Evolutionary conservation across 2,797 vertebrate genomes (phyloP), one percentile per base, ranked within the genome.

Genomic region (Spheniscus humboldti): DNA sequence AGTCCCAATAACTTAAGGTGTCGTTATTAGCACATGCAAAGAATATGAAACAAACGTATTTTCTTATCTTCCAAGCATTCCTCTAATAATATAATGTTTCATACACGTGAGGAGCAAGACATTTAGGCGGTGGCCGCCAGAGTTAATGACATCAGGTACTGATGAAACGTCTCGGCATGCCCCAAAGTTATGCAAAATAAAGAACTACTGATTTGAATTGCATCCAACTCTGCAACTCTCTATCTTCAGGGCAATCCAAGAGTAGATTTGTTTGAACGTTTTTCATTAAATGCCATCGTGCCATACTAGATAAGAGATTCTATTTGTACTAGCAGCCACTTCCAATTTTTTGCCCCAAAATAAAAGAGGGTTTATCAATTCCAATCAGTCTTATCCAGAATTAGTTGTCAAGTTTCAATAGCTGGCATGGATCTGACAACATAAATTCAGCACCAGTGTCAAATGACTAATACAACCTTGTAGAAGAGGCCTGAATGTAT

Each of bases 341-440:
- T 98, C 96, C 97, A 97, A 98, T 97, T 97, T 95, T 95, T 90
- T 74, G 3, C 94, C 96, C 90, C 76, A 94, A 98, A 97, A 97
- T 96, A 98, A 98, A 97, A 83, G 96, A 96, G 81, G 92, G 97
- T 97, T 98, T 98, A 98, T 98, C 97, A 97, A 98, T 98, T 98
- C 97, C 91, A 97, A 98, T 98, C 98, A 96, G 96, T 97, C 97
- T 98, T 97, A 98, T 96, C 97, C 98, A 98, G 96, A 98, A 98
- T 98, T 98, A 97, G 98, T 98, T 98, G 98, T 98, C 98, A 98
- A 97, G 97, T 98, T 97, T 98, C 97, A 97, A 97, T 97, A 95
- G 97, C 96, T 97, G 94, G 98, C 97, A 97, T 95, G 97, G 97
- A 97, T 97, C 97, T 98, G 97, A 97, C 97, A 96, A 96, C 93